Evolutionary conservation across 2,797 vertebrate species (phyloP).

Genomic region (Darevskia mixta): DNA sequence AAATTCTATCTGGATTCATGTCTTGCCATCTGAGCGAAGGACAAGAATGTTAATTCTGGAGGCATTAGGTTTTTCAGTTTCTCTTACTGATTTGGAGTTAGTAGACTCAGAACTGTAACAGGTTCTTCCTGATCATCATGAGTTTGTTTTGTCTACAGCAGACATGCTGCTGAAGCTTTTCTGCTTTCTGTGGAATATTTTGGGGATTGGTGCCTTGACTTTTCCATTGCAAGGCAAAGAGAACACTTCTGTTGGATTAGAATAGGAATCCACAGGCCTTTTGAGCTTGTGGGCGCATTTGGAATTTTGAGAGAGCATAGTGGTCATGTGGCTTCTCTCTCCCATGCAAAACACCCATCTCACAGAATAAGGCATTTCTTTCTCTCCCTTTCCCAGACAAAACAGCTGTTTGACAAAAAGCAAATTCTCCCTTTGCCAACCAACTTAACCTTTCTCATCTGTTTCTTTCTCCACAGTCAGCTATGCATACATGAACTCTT

Average conservation of each 20-base stretch:
- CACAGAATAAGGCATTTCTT: too few species aligned
- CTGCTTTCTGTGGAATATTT: neutral
- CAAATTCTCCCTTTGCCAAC: too few species aligned
- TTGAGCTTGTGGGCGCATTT: too few species aligned
- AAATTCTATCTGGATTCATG: neutral
- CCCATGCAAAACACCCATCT: too few species aligned
- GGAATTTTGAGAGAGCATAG: too few species aligned
- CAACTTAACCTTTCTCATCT: too few species aligned
- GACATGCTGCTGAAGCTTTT: neutral
- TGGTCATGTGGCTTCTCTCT: too few species aligned
- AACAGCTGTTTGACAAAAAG: too few species aligned
- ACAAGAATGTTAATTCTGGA: neutral
- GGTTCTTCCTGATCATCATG: neutral
- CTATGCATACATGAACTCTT: too few species aligned
- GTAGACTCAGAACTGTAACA: neutral
- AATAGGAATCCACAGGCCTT: too few species aligned
- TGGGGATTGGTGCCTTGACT: neutral
- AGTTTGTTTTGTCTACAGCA: neutral
- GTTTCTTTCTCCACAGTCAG: too few species aligned
- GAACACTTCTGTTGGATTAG: neutral
- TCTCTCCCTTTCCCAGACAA: too few species aligned
- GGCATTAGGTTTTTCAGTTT: neutral
- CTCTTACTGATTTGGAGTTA: neutral
- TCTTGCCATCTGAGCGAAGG: neutral
- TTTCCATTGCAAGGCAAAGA: neutral